Evolutionary conservation across 2,888 invertebrate genomes (phyloP).

Genomic region (Melanostoma scalare): DNA sequence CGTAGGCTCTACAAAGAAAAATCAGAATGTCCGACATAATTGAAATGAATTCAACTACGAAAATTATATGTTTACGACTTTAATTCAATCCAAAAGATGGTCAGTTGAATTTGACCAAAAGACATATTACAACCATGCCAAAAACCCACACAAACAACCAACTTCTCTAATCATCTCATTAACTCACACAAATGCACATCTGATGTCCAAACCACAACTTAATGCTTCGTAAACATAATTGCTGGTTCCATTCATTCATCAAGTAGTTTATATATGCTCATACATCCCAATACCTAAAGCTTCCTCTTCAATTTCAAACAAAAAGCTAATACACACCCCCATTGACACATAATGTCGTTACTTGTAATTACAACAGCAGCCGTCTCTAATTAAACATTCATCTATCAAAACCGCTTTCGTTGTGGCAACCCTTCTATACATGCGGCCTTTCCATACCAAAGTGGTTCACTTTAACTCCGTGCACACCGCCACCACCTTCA

Average conservation of each 20-base stretch:
- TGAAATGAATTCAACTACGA: too few relatives aligned
- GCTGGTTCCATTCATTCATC: not conserved
- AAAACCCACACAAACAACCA: too few relatives aligned
- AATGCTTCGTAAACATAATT: constrained; percentile 12
- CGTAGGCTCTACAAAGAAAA: too few relatives aligned
- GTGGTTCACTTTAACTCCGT: not conserved
- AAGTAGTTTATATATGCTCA: not conserved
- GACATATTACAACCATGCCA: constrained; percentile 10
- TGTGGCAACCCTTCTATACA: constrained; percentile 39
- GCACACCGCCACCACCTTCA: not conserved
- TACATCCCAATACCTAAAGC: constrained; percentile 12
- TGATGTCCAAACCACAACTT: constrained; percentile 13
- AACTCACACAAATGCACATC: constrained; percentile 13
- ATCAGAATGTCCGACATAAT: too few relatives aligned
- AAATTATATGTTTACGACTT: too few relatives aligned
- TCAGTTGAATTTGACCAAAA: not conserved
- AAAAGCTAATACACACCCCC: not conserved
- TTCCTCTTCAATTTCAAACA: not conserved
- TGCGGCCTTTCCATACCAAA: not conserved
- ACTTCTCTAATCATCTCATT: constrained; percentile 7
- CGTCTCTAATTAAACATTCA: constrained; percentile 61
- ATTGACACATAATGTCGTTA: constrained; percentile 33
- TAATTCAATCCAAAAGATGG: too few relatives aligned
- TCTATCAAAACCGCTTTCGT: constrained; percentile 54
- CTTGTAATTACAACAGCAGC: constrained; percentile 55